Evolutionary conservation across 2,113 vertebrate genomes (phyloP).

Genomic region (Strix aluco): DNA sequence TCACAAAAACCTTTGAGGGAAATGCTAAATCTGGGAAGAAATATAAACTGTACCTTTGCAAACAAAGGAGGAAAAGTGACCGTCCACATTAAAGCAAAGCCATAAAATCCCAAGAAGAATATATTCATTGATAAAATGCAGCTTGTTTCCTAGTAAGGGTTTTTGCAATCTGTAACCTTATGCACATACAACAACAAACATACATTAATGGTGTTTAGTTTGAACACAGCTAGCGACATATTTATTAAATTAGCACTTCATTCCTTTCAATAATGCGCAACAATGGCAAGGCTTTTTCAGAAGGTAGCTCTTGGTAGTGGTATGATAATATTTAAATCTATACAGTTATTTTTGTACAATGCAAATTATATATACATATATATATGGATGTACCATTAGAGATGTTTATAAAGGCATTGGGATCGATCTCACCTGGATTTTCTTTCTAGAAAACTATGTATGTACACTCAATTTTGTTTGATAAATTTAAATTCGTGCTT

Average conservation of each 20-base stretch:
- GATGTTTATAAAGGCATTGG: not conserved
- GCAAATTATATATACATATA: not conserved
- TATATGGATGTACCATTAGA: not conserved
- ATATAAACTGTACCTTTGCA: constrained; percentile 63
- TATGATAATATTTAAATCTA: not conserved
- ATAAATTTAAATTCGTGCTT: not conserved
- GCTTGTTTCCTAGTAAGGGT: constrained; percentile 28
- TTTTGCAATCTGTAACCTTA: constrained; percentile 35
- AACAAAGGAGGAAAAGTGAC: constrained; percentile 69
- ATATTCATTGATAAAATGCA: constrained; percentile 64
- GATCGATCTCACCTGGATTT: not conserved
- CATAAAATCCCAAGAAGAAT: constrained; percentile 46
- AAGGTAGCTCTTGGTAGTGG: not conserved
- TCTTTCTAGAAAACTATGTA: not conserved
- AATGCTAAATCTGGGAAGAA: constrained; percentile 68
- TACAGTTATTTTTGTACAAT: not conserved
- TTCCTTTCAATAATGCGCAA: constrained; percentile 55
- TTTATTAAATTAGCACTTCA: constrained; percentile 76
- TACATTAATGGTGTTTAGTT: constrained; percentile 53
- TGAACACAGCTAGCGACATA: constrained; percentile 41
- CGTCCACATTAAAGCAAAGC: constrained; percentile 32
- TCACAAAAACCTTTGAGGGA: constrained; percentile 69
- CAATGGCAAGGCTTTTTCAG: constrained; percentile 14
- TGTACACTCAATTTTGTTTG: not conserved
- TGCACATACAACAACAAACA: constrained; percentile 35